These are phyloP conservation scores for Monochamus alternatus DNA, from an alignment of 2,888 invertebrate species.

Conservation along the genomic window DNA sequence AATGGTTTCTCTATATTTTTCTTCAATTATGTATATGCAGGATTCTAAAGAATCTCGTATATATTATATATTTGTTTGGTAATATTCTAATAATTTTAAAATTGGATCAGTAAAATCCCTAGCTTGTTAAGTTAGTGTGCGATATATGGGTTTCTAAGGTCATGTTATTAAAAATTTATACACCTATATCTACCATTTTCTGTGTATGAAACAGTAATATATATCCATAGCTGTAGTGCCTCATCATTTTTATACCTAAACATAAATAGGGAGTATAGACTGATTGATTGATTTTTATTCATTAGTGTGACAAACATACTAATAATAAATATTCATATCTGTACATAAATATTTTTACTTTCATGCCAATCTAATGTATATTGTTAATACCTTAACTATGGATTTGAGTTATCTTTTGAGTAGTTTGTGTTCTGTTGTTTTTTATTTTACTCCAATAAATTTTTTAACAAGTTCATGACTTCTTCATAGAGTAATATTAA, in stretches of 20 bases:
- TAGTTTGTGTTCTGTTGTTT: conserved; percentile 22
- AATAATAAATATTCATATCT: conserved; percentile 33
- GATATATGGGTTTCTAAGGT: conserved; percentile 12
- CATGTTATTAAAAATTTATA: background rate
- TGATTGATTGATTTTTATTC: conserved; percentile 45
- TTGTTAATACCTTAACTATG: conserved; percentile 21
- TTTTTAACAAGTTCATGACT: background rate
- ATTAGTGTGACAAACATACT: conserved; percentile 31
- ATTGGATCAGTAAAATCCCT: background rate
- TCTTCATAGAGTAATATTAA: background rate
- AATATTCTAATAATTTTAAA: conserved; percentile 5
- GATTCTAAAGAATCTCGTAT: conserved; percentile 22
- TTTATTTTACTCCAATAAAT: conserved; percentile 14
- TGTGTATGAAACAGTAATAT: conserved; percentile 33
- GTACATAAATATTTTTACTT: conserved; percentile 33
- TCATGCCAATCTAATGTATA: conserved; percentile 29
- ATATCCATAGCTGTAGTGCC: conserved; percentile 52
- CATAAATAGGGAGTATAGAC: conserved; percentile 53
- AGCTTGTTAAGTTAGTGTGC: conserved; percentile 21
- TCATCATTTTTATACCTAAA: conserved; percentile 50
- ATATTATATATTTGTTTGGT: conserved; percentile 14
- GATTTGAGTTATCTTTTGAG: conserved; percentile 12
- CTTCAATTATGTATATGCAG: conserved; percentile 22
- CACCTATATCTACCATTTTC: conserved; percentile 2
- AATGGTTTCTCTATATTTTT: conserved; percentile 20